phyloP scores from a whole-genome alignment of 2,888 invertebrate genomes.

The Dendrolimus pini region DNA sequence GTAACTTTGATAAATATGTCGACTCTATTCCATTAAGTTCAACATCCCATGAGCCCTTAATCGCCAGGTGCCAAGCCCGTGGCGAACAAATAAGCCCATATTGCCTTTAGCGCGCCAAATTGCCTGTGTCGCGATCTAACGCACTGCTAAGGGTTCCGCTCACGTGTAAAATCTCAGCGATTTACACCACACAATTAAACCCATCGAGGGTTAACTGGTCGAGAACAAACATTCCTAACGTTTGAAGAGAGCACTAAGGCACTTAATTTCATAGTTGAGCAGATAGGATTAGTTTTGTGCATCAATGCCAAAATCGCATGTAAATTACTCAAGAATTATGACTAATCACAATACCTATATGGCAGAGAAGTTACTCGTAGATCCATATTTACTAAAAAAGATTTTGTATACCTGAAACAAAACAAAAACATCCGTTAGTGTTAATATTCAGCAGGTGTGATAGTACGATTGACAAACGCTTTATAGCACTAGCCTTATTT shows the following conservation, averaged over 20 bases:
- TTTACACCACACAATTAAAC: slow-evolving; percentile 51
- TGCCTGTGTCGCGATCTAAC: slow-evolving; percentile 63
- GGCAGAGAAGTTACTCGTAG: no score
- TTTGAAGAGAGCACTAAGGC: slow-evolving; percentile 31
- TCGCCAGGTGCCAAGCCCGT: slow-evolving; percentile 52
- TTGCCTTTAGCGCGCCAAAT: slow-evolving; percentile 60
- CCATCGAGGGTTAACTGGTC: slow-evolving; percentile 13
- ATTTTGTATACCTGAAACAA: slow-evolving; percentile 53
- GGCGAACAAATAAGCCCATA: slow-evolving; percentile 52
- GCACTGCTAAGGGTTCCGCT: slow-evolving; percentile 60
- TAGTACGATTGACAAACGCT: not conserved
- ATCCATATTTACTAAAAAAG: no score
- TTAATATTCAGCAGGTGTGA: slow-evolving; percentile 10
- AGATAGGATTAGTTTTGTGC: slow-evolving; percentile 28
- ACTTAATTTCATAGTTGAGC: slow-evolving; percentile 30
- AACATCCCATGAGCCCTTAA: slow-evolving; percentile 38
- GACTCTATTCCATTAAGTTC: slow-evolving; percentile 28
- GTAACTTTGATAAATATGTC: slow-evolving; percentile 1
- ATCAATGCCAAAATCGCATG: no score
- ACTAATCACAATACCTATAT: no score
- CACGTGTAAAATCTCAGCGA: slow-evolving; percentile 65
- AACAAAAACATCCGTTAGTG: slow-evolving; percentile 40
- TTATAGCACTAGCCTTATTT: slow-evolving; percentile 23
- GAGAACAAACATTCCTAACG: slow-evolving; percentile 28
- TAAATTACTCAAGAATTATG: no score